Conservation (phyloP, 2,113 vertebrate species). For the Entosphenus tridentatus region DNA sequence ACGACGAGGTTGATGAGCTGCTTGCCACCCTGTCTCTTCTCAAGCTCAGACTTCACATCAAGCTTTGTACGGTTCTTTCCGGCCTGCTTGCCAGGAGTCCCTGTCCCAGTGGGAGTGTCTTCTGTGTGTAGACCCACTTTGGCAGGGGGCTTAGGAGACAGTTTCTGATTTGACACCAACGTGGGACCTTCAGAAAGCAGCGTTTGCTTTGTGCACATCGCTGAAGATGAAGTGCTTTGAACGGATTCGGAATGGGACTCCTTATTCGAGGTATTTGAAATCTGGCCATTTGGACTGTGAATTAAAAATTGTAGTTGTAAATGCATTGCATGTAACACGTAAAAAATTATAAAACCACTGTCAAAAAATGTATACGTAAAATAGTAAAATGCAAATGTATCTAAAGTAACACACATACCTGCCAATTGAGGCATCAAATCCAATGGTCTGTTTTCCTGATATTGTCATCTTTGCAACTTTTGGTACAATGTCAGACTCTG, state of each 20-base stretch:
- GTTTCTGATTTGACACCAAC: not conserved
- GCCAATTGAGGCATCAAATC: constrained; percentile 77
- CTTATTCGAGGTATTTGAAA: no score
- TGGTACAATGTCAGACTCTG: constrained; percentile 59
- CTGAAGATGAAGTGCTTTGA: no score
- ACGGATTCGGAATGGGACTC: no score
- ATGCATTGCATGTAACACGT: no score
- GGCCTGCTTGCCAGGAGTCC: constrained; percentile 31
- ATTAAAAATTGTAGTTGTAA: no score
- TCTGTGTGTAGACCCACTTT: constrained; percentile 18
- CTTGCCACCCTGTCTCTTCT: constrained; percentile 84
- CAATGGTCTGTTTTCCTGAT: constrained; percentile 83
- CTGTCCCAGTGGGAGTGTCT: constrained; percentile 19
- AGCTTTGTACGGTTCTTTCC: constrained; percentile 51
- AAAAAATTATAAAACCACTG: no score
- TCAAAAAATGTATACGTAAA: no score
- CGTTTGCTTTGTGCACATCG: not conserved
- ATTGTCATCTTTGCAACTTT: constrained; percentile 94
- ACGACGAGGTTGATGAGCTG: constrained; percentile 77
- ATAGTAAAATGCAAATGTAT: no score
- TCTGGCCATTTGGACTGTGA: no score
- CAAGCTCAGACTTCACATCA: constrained; percentile 60
- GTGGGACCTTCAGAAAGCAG: constrained; percentile 4
- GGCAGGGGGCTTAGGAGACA: not conserved
- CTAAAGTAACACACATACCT: constrained; percentile 14